Base-by-base conservation (phyloP, 2,888 invertebrate species). In the Zaprionus bogoriensis region DNA sequence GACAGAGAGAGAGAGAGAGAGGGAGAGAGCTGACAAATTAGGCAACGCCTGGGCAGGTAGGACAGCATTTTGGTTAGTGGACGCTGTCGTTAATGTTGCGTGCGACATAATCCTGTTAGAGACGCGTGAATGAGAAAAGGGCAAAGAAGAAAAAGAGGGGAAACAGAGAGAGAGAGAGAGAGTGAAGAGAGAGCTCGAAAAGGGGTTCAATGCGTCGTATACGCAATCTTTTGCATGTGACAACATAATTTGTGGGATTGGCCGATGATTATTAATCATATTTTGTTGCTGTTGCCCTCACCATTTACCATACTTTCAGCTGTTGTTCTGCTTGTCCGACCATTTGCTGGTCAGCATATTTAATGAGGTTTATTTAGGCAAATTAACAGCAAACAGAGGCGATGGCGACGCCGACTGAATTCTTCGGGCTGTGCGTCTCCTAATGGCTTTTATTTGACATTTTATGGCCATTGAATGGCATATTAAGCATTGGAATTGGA, bases 231-330 rank as follows among this genome's bases (percentile, higher is more conserved):
- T 87, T 55, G 82, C 71, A 85, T 85, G 75, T 85, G 87, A 81
- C 87, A 81, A 87, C 87, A 87, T 81, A 87, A 87, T 81, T 81
- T 87, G 68, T 68, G 82, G 80, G 72, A 51, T 60, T 68, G 71
- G 54, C 54, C 60, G 60, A 62, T 59, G 64, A 73, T 83, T 67
- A 79, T 71, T 87, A 79, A 77, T 87, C 65, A 87, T 81, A 67
- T 67, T 75, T 42, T 39, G 28, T 42, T 42, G 28, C 32, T 23
- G 36, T 54, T 23, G 63, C n/a, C n/a, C 30, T 4, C 5, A 36
- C 64, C 45, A 54, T 46, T 45, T 42, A 32, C 50, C 44, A 59
- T 74, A n/a, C n/a, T n/a, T n/a, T n/a, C n/a, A n/a, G n/a, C n/a
- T n/a, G n/a, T n/a, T n/a, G n/a, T n/a, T n/a, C n/a, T n/a, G n/a